Evolutionary conservation across 2,888 invertebrate species (phyloP).

Genomic region (Hedychridium roseum): DNA sequence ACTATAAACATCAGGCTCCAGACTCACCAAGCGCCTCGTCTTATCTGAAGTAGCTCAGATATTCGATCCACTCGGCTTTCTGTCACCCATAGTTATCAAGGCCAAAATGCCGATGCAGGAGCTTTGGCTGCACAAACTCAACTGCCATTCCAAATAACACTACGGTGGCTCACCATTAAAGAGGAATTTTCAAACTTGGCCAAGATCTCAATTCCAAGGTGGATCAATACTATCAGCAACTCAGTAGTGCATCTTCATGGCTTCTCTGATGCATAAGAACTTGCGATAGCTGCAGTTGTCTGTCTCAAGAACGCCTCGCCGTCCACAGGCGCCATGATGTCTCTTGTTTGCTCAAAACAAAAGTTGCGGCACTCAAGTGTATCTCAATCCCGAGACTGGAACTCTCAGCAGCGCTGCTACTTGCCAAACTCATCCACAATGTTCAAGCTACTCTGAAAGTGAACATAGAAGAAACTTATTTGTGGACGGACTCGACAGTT

Average conservation of each 20-base stretch:
- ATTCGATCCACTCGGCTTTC: background rate
- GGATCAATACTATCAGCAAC: background rate
- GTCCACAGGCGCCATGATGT: background rate
- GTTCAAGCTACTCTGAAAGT: conserved; percentile 12
- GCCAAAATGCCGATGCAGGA: background rate
- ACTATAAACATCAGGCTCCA: background rate
- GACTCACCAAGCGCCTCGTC: background rate
- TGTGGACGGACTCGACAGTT: conserved; percentile 24
- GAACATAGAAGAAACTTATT: background rate
- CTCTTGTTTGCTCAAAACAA: conserved; percentile 23
- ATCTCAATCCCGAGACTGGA: conserved; percentile 35
- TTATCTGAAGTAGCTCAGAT: too few species aligned
- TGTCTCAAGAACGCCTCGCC: background rate
- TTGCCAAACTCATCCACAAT: conserved; percentile 14
- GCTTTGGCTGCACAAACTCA: background rate
- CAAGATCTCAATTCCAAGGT: background rate
- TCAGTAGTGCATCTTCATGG: background rate
- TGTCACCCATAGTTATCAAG: background rate
- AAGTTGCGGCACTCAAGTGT: conserved; percentile 28
- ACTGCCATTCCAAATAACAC: background rate
- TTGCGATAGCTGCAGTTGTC: background rate
- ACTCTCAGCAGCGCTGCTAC: conserved; percentile 29
- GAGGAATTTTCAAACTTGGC: background rate
- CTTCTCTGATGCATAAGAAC: background rate
- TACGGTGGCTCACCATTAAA: background rate